Evolutionary conservation across 92 coral and sea anemone species (phyloP).

Genomic region (Actinostola sp.): DNA sequence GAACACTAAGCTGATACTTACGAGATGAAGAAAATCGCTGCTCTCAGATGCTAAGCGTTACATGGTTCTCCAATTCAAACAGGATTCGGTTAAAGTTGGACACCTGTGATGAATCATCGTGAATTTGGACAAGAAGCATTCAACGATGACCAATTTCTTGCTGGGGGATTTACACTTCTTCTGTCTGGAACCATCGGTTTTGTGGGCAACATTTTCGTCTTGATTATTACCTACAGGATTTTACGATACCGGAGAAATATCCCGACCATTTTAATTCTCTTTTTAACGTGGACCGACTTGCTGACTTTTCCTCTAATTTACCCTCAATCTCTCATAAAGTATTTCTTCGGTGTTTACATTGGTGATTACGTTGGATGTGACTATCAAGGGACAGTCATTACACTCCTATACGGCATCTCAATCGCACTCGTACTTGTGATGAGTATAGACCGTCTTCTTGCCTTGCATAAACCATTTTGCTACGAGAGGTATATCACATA

Average conservation of each 20-base stretch:
- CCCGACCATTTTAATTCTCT: slow-evolving; percentile 83
- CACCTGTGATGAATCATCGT: slow-evolving; percentile 65
- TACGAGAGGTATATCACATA: slow-evolving; percentile 76
- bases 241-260: slow-evolving; percentile 83
- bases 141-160: slow-evolving; percentile 78
- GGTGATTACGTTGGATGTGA: slow-evolving; percentile 86
- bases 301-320: slow-evolving; percentile 77
- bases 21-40: background rate
- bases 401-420: slow-evolving; percentile 70
- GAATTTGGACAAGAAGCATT: slow-evolving; percentile 84
- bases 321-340: slow-evolving; percentile 85
- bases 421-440: slow-evolving; percentile 75
- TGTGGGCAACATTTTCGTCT: slow-evolving; percentile 74
- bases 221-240: slow-evolving; percentile 74
- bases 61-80: background rate
- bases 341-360: slow-evolving; percentile 73
- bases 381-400: slow-evolving; percentile 80
- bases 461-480: slow-evolving; percentile 83
- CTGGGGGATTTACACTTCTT: slow-evolving; percentile 82
- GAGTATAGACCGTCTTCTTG: slow-evolving; percentile 89
- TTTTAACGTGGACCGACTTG: slow-evolving; percentile 85
- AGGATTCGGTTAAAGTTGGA: background rate
- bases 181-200: slow-evolving; percentile 70
- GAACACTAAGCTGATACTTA: background rate
- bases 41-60: background rate